A percentile compares a stretch with the other conserved stretches of the same genome.
Conservation (phyloP, 2,888 invertebrate genomes). For the Tinea semifulvella region DNA sequence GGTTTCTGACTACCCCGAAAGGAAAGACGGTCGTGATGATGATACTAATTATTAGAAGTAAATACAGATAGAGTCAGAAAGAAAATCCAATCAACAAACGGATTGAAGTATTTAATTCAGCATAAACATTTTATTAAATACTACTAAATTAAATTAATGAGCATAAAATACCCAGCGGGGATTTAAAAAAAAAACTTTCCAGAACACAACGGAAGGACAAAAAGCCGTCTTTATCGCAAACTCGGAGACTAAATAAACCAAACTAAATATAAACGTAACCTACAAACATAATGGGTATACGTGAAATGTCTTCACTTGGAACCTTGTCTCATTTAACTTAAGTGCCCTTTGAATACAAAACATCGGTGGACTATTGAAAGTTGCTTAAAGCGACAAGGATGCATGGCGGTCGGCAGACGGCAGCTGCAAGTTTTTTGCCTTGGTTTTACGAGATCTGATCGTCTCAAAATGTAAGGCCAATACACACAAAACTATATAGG, state of each 20-base stretch:
- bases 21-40: too few species aligned
- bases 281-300: slow-evolving; percentile 28
- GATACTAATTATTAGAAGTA: too few species aligned
- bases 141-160: too few species aligned
- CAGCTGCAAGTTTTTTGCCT: slow-evolving; percentile 48
- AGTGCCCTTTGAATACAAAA: background rate
- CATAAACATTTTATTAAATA: too few species aligned
- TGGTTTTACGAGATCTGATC: slow-evolving; percentile 35
- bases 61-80: too few species aligned
- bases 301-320: slow-evolving; percentile 29
- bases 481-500: too few species aligned
- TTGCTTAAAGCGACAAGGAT: slow-evolving; percentile 34
- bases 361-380: slow-evolving; percentile 1
- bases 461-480: slow-evolving; percentile 10
- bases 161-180: too few species aligned
- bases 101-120: too few species aligned
- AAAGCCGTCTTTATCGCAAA: slow-evolving; percentile 20
- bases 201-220: slow-evolving; percentile 30
- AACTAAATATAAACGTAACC: slow-evolving; percentile 33
- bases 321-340: slow-evolving; percentile 37
- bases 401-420: slow-evolving; percentile 28
- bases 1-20: too few species aligned
- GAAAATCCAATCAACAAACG: too few species aligned
- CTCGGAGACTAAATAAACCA: slow-evolving; percentile 43
- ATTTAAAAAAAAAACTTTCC: slow-evolving; percentile 34